Base-by-base conservation (phyloP, 2,113 vertebrate species). In the Leuciscus idus region DNA sequence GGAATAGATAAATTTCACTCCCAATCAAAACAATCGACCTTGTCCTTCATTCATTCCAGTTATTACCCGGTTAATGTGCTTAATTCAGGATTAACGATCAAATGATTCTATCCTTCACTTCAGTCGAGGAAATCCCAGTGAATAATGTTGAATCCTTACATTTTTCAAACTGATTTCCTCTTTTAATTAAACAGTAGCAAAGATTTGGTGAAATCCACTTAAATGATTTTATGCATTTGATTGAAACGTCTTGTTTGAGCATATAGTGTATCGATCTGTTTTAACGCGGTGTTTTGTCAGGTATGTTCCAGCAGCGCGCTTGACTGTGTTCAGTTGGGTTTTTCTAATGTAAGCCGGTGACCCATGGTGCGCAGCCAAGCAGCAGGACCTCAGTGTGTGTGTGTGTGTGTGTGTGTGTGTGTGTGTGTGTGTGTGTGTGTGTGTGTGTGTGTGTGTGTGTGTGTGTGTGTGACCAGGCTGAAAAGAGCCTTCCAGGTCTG, bases 401-500 rank as follows among this genome's bases (percentile, higher is more conserved):
- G 92, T 43, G 39, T 43, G 39, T 43, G 39, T 43, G 39, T 39
- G 39, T 39, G 39, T 39, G 39, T 39, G 39, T 39, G 39, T 43
- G 39, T 43, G 39, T 43, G 39, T 39, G 39, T 39, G 39, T 39
- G 39, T 39, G 39, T 39, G 39, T 39, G 39, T 39, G 39, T 7
- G 6, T 39, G 39, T 39, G 39, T 39, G 39, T 39, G 39, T 43
- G 39, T 43, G 39, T 43, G 39, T 39, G 39, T 39, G 39, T 39
- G 39, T 39, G 39, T 39, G 39, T 39, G 39, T 39, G 39, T 7
- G 6, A 89, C 93, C 93, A 92, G 92, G 93, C 93, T 94, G 93
- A 94, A 95, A 94, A 93, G 92, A 92, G 93, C 91, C 94, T 92
- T 94, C 92, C 91, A 95, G 93, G 92, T 90, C 91, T 87, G 90